Evolutionary conservation across 1,140 invertebrate species (phyloP).

Genomic region (Amyelois transitella): DNA sequence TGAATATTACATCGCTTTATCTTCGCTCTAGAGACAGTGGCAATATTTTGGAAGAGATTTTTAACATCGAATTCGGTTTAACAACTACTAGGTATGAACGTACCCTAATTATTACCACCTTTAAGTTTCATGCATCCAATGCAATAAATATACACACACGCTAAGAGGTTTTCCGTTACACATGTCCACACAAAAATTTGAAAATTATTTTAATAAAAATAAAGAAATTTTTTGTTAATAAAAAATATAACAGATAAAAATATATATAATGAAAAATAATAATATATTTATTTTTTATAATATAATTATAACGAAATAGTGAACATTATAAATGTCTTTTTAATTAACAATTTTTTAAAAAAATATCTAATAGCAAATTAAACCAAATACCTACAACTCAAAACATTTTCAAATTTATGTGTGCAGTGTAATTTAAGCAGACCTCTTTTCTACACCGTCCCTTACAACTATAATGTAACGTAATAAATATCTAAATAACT

Average conservation of each 20-base stretch:
- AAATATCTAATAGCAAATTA: too few species aligned
- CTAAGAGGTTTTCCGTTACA: background rate
- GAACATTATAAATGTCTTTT: too few species aligned
- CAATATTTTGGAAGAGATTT: constrained; percentile 51
- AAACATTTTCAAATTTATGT: too few species aligned
- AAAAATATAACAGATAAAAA: too few species aligned
- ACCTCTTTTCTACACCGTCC: constrained; percentile 8
- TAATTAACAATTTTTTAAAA: too few species aligned
- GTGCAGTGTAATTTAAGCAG: background rate
- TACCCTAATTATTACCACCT: constrained; percentile 13
- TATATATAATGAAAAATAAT: too few species aligned
- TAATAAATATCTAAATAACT: constrained; percentile 56
- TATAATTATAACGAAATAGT: too few species aligned
- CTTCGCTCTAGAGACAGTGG: constrained; percentile 47
- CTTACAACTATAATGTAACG: constrained; percentile 45
- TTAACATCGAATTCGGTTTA: constrained; percentile 62
- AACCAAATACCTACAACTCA: too few species aligned
- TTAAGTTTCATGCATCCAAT: constrained; percentile 48
- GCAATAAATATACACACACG: constrained; percentile 31
- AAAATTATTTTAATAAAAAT: background rate
- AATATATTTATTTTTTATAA: too few species aligned
- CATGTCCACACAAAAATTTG: background rate
- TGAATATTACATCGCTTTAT: constrained; percentile 29
- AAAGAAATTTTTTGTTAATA: background rate
- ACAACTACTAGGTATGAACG: constrained; percentile 46